phyloP scores from a whole-genome alignment of 35 echinoderm and acorn worm species.

The Lytechinus pictus region DNA sequence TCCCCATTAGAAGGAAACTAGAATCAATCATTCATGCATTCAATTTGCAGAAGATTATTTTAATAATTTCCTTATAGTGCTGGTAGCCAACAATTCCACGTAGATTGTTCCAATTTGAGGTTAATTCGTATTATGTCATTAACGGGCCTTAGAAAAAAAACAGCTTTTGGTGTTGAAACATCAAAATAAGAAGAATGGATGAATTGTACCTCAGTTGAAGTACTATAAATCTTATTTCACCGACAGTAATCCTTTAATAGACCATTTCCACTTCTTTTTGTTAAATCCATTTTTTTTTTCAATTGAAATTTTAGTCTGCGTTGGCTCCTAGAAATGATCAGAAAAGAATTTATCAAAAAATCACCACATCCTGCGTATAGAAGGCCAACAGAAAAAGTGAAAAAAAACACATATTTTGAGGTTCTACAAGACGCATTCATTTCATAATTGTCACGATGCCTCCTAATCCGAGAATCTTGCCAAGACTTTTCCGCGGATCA shows the following conservation, averaged over 20 bases:
- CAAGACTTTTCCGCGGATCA: constrained; percentile 47
- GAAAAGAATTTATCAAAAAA: constrained; percentile 6
- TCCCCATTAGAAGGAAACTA: constrained; percentile 3
- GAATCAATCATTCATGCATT: constrained; percentile 13
- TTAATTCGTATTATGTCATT: not conserved
- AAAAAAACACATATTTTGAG: constrained; percentile 24
- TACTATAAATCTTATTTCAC: constrained; percentile 8
- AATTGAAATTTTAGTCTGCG: not conserved
- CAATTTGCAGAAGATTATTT: not conserved
- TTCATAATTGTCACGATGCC: constrained; percentile 43
- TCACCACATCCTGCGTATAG: constrained; percentile 33
- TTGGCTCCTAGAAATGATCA: not conserved
- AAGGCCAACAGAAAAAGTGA: constrained; percentile 32
- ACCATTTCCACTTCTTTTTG: not conserved
- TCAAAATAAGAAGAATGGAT: not conserved
- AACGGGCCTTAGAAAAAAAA: not conserved
- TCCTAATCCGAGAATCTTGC: constrained; percentile 46
- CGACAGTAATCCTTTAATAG: constrained; percentile 2
- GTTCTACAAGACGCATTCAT: constrained; percentile 30
- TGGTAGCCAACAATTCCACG: not conserved
- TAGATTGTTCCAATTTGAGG: not conserved
- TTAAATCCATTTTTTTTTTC: not conserved
- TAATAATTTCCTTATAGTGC: not conserved
- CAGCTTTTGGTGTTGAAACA: not conserved
- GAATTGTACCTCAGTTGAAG: not conserved